Evolutionary conservation across 2,797 vertebrate species (phyloP).

Genomic region (Mus minutoides): DNA sequence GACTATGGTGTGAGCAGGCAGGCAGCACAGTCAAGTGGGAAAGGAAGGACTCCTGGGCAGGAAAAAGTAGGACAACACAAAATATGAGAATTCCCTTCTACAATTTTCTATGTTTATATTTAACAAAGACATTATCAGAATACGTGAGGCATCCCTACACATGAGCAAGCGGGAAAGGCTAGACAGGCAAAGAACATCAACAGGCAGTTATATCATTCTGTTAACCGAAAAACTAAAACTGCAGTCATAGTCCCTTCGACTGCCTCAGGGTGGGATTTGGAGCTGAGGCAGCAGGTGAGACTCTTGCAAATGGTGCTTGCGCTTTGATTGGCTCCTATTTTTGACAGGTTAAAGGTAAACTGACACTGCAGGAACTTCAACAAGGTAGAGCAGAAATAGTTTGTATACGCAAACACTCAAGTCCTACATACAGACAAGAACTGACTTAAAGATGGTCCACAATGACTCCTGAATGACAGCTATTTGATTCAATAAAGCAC

Average conservation of each 20-base stretch:
- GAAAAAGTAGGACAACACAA: background rate
- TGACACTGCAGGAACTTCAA: constrained; percentile 12
- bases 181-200: background rate
- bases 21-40: background rate
- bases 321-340: constrained; percentile 26
- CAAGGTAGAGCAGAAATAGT: constrained; percentile 48
- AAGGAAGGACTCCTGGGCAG: background rate
- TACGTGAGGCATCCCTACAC: background rate
- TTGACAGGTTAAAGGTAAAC: constrained; percentile 36
- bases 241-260: background rate
- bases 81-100: background rate
- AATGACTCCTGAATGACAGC: constrained; percentile 63
- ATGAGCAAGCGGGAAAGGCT: background rate
- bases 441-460: constrained; percentile 71
- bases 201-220: background rate
- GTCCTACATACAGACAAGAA: constrained; percentile 60
- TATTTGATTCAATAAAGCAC: constrained; percentile 64
- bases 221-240: background rate
- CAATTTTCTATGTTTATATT: background rate
- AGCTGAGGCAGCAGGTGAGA: background rate
- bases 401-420: constrained; percentile 63
- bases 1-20: background rate
- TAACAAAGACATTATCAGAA: background rate
- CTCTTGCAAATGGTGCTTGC: constrained; percentile 26
- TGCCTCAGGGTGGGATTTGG: constrained; percentile 9